A percentile compares a stretch with the other conserved stretches of the same genome.
phyloP scores from a whole-genome alignment of 2,113 vertebrate genomes.

The Euleptes europaea region DNA sequence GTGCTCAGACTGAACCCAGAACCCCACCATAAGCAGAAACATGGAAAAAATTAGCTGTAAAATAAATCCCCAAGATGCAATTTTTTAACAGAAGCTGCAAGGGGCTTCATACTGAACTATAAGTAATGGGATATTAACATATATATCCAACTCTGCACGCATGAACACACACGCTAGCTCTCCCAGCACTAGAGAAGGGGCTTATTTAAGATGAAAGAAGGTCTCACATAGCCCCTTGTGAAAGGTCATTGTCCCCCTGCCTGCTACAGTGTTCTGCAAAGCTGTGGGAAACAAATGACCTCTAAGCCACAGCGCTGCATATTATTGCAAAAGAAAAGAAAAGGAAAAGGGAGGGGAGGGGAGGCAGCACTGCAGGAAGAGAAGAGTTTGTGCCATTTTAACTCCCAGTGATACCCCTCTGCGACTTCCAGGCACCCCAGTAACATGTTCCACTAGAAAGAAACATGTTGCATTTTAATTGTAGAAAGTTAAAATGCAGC shows the following conservation, averaged over 20 bases:
- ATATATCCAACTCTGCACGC: slow-evolving; percentile 45
- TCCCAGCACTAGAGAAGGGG: slow-evolving; percentile 72
- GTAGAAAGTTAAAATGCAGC: slow-evolving; percentile 30
- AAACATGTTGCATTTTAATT: neutral
- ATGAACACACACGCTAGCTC: slow-evolving; percentile 61
- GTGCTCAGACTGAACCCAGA: slow-evolving; percentile 53
- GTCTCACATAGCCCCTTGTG: slow-evolving; percentile 73
- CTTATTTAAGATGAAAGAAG: slow-evolving; percentile 80
- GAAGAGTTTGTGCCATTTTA: neutral
- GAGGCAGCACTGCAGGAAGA: slow-evolving; percentile 43
- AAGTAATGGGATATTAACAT: neutral
- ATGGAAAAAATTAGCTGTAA: slow-evolving; percentile 48
- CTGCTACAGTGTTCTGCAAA: slow-evolving; percentile 77
- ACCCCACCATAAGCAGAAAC: slow-evolving; percentile 60
- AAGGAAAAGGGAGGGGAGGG: slow-evolving; percentile 19
- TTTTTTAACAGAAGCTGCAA: slow-evolving; percentile 61
- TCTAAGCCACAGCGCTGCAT: slow-evolving; percentile 71
- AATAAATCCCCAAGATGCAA: slow-evolving; percentile 60
- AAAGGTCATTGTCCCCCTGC: slow-evolving; percentile 78
- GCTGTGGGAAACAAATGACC: slow-evolving; percentile 85
- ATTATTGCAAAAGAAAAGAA: slow-evolving; percentile 72
- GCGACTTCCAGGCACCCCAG: slow-evolving; percentile 25
- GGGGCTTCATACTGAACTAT: slow-evolving; percentile 59
- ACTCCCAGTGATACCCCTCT: slow-evolving; percentile 35
- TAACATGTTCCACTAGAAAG: slow-evolving; percentile 14